Base-by-base conservation (phyloP, 2,888 invertebrate genomes). In the Heterodera filipjevi region DNA sequence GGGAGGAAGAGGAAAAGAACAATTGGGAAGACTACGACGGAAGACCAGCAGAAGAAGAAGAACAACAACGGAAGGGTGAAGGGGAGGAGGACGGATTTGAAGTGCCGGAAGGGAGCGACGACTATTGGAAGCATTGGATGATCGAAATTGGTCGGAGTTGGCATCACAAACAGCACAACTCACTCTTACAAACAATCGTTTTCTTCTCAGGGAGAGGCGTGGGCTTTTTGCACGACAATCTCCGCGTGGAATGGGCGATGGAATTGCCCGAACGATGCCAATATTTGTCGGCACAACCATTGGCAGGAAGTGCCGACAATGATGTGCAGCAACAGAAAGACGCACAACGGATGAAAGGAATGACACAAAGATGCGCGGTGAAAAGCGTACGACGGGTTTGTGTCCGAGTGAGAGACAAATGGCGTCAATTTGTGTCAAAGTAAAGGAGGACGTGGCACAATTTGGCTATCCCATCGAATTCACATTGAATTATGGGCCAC, bases 161-260 rank as follows among this genome's bases (percentile, higher is more conserved):
- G 19, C 16, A 16, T 16, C 12, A 8, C 46, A 49, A 49, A 10
- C 2, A n/a, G n/a, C n/a, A n/a, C n/a, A n/a, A n/a, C n/a, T n/a
- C n/a, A n/a, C n/a, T n/a, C n/a, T n/a, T n/a, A n/a, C n/a, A 49
- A 49, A 22, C 33, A 2, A 14, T 10, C 32, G 5, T 33, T 35
- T 68, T 19, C 32, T 22, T 5, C n/a, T 3, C 8, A 68, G 68
- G 68, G 33, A 68, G 35, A 33, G 68, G 68, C 35, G 14, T 68
- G 6, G 35, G 83, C 71, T 82, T 82, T 44, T 74, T 80, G 35
- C 70, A 78, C 68, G 79, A 78, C 46, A 77, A 80, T 27, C 59
- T 80, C 5, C 77, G 72, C 66, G 66, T 82, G 59, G 83, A 82
- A 66, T 82, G 81, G 77, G 27, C 78, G 33, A 64, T 82, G 59